Conservation (phyloP, 2,888 invertebrate species). For the Osmoderma eremita region DNA sequence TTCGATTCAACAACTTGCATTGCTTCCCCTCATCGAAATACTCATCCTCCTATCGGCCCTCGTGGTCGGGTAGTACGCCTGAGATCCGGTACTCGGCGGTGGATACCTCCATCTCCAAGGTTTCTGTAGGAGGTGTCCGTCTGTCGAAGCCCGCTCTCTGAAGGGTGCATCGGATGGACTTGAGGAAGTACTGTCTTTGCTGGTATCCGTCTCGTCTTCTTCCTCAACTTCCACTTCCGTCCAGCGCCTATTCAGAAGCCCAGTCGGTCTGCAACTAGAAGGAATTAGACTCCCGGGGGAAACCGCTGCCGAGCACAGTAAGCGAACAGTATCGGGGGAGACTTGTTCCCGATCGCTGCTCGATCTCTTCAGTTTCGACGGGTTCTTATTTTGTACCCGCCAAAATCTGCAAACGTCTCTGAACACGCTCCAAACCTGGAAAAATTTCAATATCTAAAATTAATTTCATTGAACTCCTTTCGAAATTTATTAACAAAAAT, state of each 20-base stretch:
- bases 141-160: constrained; percentile 80
- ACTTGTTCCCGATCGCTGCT: constrained; percentile 69
- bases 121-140: constrained; percentile 71
- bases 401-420: constrained; percentile 80
- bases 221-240: constrained; percentile 73
- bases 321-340: constrained; percentile 65
- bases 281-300: constrained; percentile 58
- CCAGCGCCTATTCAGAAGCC: constrained; percentile 68
- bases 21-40: constrained; percentile 78
- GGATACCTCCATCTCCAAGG: constrained; percentile 71
- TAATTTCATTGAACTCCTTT: too few relatives aligned
- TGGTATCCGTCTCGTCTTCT: constrained; percentile 66
- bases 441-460: too few relatives aligned
- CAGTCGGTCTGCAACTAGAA: constrained; percentile 52
- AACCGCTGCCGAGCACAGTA: constrained; percentile 62
- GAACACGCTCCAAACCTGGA: constrained; percentile 79
- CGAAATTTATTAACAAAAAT: too few relatives aligned
- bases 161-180: constrained; percentile 68
- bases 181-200: constrained; percentile 53
- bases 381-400: constrained; percentile 77
- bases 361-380: constrained; percentile 69
- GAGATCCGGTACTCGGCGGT: constrained; percentile 61
- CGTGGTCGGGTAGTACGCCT: constrained; percentile 58
- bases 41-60: constrained; percentile 77
- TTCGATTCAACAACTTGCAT: constrained; percentile 64